phyloP scores from a whole-genome alignment of 2,113 vertebrate species.

The Crotalus horridus region DNA sequence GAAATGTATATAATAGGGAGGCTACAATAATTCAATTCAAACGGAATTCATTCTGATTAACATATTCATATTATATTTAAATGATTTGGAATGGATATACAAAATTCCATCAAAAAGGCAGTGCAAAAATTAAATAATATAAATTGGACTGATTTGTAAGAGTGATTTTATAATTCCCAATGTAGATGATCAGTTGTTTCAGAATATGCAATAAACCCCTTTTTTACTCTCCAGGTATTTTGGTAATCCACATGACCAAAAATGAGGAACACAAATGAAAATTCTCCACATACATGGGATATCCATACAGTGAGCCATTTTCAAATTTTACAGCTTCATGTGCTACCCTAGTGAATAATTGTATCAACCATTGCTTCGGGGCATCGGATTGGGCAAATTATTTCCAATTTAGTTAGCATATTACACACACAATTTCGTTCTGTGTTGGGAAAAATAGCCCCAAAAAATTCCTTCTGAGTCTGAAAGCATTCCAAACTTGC shows the following conservation, averaged over 20 bases:
- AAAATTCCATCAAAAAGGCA: not conserved
- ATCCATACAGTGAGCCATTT: not conserved
- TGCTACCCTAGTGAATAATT: not conserved
- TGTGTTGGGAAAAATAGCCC: not conserved
- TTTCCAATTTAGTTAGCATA: not conserved
- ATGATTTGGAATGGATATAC: not conserved
- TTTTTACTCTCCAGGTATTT: not conserved
- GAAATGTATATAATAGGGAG: not conserved
- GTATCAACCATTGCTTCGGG: not conserved
- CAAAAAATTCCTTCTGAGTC: not conserved
- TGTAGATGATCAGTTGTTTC: not conserved
- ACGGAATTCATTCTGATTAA: not conserved
- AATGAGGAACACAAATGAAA: not conserved
- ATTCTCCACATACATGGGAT: not conserved
- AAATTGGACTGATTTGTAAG: not conserved
- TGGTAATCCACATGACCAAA: not conserved
- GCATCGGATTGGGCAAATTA: not conserved
- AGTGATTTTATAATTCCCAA: not conserved
- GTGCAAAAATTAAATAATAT: not conserved
- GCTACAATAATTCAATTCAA: not conserved
- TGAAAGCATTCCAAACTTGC: not conserved
- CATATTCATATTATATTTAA: not conserved
- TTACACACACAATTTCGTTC: not conserved
- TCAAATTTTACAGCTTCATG: not conserved
- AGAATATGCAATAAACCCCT: not conserved